These are phyloP conservation scores for Epinotia demarniana DNA, from an alignment of 2,888 invertebrate species.

Conservation along the genomic window DNA sequence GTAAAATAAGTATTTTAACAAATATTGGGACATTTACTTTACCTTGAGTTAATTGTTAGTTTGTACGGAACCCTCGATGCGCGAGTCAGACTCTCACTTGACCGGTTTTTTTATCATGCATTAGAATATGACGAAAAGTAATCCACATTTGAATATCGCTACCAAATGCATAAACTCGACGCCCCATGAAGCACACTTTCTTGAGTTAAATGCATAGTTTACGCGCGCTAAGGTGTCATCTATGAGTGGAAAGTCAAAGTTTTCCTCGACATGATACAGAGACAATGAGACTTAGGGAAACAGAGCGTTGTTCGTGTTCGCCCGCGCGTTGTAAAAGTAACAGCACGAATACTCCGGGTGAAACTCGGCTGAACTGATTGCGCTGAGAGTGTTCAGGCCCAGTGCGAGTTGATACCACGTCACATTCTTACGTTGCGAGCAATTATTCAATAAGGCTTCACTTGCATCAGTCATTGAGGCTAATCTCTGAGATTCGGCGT, in stretches of 20 bases:
- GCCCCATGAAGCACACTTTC: conserved; percentile 28
- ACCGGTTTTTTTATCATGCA: background rate
- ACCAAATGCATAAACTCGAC: conserved; percentile 12
- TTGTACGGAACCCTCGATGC: no score
- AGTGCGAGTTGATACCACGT: conserved; percentile 58
- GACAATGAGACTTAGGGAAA: conserved; percentile 81
- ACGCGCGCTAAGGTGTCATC: conserved; percentile 50
- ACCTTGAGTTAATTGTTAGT: no score
- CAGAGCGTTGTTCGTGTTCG: conserved; percentile 83
- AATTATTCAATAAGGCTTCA: conserved; percentile 60
- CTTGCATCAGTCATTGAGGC: conserved; percentile 44
- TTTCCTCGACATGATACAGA: conserved; percentile 67
- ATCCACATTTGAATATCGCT: conserved; percentile 13
- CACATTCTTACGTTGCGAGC: conserved; percentile 71
- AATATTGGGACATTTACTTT: no score
- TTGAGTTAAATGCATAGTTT: conserved; percentile 29
- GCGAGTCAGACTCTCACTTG: no score
- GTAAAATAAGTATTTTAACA: no score
- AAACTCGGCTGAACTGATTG: conserved; percentile 82
- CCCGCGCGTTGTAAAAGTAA: conserved; percentile 83
- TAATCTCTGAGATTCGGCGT: conserved; percentile 35
- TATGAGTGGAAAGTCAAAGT: conserved; percentile 76
- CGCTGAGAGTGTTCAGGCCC: conserved; percentile 53
- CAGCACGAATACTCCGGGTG: conserved; percentile 83
- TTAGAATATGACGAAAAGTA: background rate